phyloP scores from a whole-genome alignment of 2,113 vertebrate species.

The Pteropus alecto region DNA sequence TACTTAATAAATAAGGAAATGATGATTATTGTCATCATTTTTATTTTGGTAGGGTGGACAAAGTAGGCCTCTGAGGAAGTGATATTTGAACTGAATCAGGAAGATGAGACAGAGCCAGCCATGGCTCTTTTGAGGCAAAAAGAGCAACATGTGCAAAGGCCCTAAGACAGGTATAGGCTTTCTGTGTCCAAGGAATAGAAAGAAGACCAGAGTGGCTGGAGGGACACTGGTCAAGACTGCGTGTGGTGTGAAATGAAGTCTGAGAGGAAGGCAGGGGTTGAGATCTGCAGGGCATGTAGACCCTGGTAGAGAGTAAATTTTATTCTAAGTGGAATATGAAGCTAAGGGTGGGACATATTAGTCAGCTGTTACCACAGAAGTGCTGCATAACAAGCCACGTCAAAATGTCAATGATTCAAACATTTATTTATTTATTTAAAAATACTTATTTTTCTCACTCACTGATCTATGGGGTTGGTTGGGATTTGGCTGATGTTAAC shows the following conservation, averaged over 20 bases:
- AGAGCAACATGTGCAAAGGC: neutral
- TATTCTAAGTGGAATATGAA: neutral
- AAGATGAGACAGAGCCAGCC: neutral
- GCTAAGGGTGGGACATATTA: neutral
- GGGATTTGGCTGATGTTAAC: neutral
- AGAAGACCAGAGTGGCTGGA: neutral
- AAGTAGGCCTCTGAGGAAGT: neutral
- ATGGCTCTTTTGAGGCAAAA: neutral
- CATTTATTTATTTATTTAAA: neutral
- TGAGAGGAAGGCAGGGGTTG: neutral
- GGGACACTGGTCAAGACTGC: neutral
- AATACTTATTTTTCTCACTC: neutral
- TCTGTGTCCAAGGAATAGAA: neutral
- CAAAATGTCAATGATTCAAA: neutral
- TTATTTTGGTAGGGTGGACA: neutral
- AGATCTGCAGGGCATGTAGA: neutral
- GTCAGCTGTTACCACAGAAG: neutral
- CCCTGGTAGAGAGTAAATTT: neutral
- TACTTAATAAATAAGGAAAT: neutral
- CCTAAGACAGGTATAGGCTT: neutral
- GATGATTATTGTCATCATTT: neutral
- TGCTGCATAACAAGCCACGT: neutral
- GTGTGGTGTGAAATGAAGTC: neutral
- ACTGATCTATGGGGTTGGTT: neutral
- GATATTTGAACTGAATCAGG: neutral